Base-by-base conservation (phyloP, 2,797 vertebrate genomes). In the Enteromius mattozi region DNA sequence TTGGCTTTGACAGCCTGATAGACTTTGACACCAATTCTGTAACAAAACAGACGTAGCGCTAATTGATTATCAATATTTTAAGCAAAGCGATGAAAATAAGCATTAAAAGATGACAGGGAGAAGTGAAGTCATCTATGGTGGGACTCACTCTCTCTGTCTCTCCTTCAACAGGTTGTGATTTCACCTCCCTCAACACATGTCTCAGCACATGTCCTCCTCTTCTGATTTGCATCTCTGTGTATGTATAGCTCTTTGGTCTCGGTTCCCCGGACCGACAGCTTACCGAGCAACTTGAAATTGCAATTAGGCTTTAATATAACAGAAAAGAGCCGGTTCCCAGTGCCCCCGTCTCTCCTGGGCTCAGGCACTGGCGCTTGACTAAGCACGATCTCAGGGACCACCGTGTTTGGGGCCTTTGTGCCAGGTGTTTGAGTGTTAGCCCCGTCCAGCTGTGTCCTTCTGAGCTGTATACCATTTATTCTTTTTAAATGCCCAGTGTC, bases 51-150 rank as follows among this genome's bases (percentile, higher is more conserved):
- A 98, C 97, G 96, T 97, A 96, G 95, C 92, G 93, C 95, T 99
- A 99, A 99, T 98, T 98, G 97, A 98, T 99, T 97, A 99, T 99
- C 97, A 99, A 98, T 99, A 99, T 98, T 98, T 99, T 97, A 99
- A 97, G 96, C 96, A 97, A 98, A 98, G 96, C 96, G 96, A 97
- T 97, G 96, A 98, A 98, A 99, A 98, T 97, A 96, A 97, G 97
- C 96, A 97, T 98, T 97, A 97, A 97, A 97, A 96, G 97, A 97
- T 95, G 95, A 78, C 70, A 49, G 78, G 63, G 24, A 59, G 47
- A 51, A 83, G 21, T 14, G 16, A 59, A 88, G 83, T 87, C 81
- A 61, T 86, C 83, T 88, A 83, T 88, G 54, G 88, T 85, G 87
- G 71, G 83, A 78, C 16, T 69, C 59, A 66, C 80, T 8, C 51